Evolutionary conservation across 2,797 vertebrate species (phyloP), one percentile per base, ranked within the genome.

Genomic region (Arctocebus calabarensis): DNA sequence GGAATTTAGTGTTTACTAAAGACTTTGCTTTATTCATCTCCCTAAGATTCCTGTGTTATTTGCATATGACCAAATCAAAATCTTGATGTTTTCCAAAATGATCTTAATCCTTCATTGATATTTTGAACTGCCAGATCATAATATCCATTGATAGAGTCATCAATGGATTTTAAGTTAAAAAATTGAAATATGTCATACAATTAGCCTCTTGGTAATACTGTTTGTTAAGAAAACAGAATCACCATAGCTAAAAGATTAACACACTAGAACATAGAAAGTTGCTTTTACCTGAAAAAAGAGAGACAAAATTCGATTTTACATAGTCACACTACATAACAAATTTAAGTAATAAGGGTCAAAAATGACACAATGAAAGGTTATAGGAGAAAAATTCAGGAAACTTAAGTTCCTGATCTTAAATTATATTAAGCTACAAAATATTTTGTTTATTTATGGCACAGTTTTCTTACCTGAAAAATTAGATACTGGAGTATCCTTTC

Each of bases 391-490:
- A 91, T 25, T 61, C 55, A 52, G 55, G 57, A 88, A 19, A n/a
- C 40, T 12, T 40, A 29, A 45, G 7, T 85, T 88, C n/a, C 37
- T 59, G 19, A 59, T 68, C 43, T 57, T 59, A 64, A 37, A 68
- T 19, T 86, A 88, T 57, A 66, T 81, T 84, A 84, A 88, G 43
- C 3, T 74, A 77, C 12, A 92, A 68, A 92, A 79, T 88, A 4
- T 94, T 85, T 88, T 81, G 27, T 93, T 40, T 95, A 34, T 81
- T 92, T 77, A 64, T 48, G n/a, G 62, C 25, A 25, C 32, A 19
- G 23, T 78, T 95, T 88, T 95, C 64, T 71, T 91, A 70, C 45
- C 91, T 94, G 25, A 52, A 27, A 96, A 84, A 94, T 85, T 83
- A 95, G 70, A 84, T 84, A 96, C 59, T 66, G 86, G 68, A 95